Base-by-base conservation (phyloP, 2,113 vertebrate genomes). In the Glaucidium brasilianum region DNA sequence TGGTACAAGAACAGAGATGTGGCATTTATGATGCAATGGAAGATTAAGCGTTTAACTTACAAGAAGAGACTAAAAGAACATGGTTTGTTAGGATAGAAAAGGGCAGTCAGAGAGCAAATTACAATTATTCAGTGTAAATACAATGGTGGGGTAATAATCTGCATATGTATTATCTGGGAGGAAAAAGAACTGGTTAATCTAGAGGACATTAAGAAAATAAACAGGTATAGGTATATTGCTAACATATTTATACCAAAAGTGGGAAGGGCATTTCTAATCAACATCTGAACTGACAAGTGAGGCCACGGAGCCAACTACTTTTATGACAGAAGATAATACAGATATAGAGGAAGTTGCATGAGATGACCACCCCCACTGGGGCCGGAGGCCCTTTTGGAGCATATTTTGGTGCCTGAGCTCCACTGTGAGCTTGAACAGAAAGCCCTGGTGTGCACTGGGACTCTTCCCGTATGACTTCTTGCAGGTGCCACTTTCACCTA, bases 301-400 rank as follows among this genome's bases (percentile, higher is more conserved):
- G 22, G 25, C 43, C 41, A 66, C 49, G n/a, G 60, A 79, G 10
- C 17, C 12, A 45, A 10, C 35, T 76, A 27, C 27, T 83, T 90
- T 27, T 73, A 73, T 86, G 53, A 66, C 5, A 89, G 37, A 91
- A 74, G 18, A 16, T 20, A 19, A 53, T 19, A 25, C 2, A 82
- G 63, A 23, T 35, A 55, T 6, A 17, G 56, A 78, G 52, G 74
- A 82, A 74, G 29, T 37, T 78, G 53, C 15, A 34, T 8, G 25
- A 32, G 41, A 55, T 0, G 2, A 59, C n/a, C n/a, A 72, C 12
- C 16, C 43, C 34, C 9, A 5, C 1, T 3, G 11, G n/a, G 55
- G 11, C 37, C 77, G 45, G 23, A 89, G 32, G 29, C 7, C 55
- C 22, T n/a, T 87, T 63, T 0, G 1, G 55, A 53, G 49, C 27